Conservation (phyloP, 2,888 invertebrate genomes). For the Deilephila porcellus region DNA sequence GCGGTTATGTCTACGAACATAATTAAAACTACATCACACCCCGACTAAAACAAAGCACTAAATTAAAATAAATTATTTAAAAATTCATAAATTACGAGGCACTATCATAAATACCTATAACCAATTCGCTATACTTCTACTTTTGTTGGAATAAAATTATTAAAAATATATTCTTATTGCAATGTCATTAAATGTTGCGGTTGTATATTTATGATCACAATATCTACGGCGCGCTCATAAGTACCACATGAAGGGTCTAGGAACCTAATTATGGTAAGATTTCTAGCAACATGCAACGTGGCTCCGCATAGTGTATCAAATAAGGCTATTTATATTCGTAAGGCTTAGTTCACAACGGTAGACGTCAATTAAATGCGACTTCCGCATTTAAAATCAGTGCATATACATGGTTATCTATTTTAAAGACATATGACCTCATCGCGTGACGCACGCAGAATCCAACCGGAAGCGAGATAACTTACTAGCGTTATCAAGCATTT, state of each 20-base stretch:
- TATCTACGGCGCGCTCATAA: slow-evolving; percentile 22
- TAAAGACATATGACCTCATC: neutral
- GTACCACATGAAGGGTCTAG: slow-evolving; percentile 24
- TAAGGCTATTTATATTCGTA: neutral
- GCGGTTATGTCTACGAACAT: slow-evolving; percentile 13
- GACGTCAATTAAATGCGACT: neutral
- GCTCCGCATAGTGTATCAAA: neutral
- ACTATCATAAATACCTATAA: slow-evolving; percentile 37
- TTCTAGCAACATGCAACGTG: slow-evolving; percentile 10
- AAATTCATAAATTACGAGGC: slow-evolving; percentile 39
- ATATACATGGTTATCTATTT: neutral
- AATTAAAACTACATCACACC: slow-evolving; percentile 16
- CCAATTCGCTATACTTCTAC: slow-evolving; percentile 20
- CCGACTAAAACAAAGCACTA: slow-evolving; percentile 29
- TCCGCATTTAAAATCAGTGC: neutral
- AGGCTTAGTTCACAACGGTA: neutral
- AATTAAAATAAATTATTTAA: slow-evolving; percentile 40
- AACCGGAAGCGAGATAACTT: neutral
- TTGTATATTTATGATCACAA: slow-evolving; percentile 28
- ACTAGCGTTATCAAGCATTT: neutral
- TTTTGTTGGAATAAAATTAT: slow-evolving; percentile 29
- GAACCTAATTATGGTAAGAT: neutral
- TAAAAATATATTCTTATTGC: slow-evolving; percentile 28
- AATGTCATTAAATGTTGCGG: slow-evolving; percentile 25
- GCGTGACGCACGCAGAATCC: slow-evolving; percentile 5